A percentile compares a stretch with the other conserved stretches of the same genome.
phyloP scores from a whole-genome alignment of 2,888 invertebrate species.

The Sclerodermus sp. region DNA sequence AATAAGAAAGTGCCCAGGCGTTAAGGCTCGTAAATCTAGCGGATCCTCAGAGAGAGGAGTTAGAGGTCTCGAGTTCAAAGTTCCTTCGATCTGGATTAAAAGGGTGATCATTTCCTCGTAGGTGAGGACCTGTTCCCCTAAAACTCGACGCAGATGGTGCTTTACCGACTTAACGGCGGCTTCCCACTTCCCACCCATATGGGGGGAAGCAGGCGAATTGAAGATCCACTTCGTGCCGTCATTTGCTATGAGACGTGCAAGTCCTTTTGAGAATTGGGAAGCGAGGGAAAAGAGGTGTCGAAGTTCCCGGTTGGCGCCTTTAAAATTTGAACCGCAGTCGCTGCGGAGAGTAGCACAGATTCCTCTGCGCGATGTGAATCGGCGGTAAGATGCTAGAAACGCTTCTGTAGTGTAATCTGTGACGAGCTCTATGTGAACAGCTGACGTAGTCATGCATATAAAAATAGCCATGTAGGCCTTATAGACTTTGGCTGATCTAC shows the following conservation, averaged over 20 bases:
- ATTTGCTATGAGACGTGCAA: slow-evolving; percentile 1
- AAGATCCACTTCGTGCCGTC: too few relatives aligned
- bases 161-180: too few relatives aligned
- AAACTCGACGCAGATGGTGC: too few relatives aligned
- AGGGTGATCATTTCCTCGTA: too few relatives aligned
- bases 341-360: too few relatives aligned
- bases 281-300: slow-evolving; percentile 2
- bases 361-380: slow-evolving; percentile 27
- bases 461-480: slow-evolving; percentile 29
- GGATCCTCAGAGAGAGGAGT: too few relatives aligned
- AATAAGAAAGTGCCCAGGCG: too few relatives aligned
- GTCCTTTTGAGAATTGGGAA: background rate
- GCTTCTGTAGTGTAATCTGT: slow-evolving; percentile 20
- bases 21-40: too few relatives aligned
- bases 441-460: too few relatives aligned
- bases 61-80: slow-evolving; percentile 35
- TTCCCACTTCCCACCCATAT: slow-evolving; percentile 39
- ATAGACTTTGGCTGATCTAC: slow-evolving; percentile 7
- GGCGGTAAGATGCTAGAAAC: slow-evolving; percentile 25
- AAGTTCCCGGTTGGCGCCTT: slow-evolving; percentile 15
- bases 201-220: slow-evolving; percentile 30
- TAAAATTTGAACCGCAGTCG: slow-evolving; percentile 12
- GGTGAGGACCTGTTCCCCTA: too few relatives aligned
- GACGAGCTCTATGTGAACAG: slow-evolving; percentile 29
- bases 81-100: too few relatives aligned